A percentile compares a stretch with the other conserved stretches of the same genome.
These are phyloP conservation scores for Tamandua tetradactyla DNA, from an alignment of 2,797 vertebrate species.

Conservation along the genomic window DNA sequence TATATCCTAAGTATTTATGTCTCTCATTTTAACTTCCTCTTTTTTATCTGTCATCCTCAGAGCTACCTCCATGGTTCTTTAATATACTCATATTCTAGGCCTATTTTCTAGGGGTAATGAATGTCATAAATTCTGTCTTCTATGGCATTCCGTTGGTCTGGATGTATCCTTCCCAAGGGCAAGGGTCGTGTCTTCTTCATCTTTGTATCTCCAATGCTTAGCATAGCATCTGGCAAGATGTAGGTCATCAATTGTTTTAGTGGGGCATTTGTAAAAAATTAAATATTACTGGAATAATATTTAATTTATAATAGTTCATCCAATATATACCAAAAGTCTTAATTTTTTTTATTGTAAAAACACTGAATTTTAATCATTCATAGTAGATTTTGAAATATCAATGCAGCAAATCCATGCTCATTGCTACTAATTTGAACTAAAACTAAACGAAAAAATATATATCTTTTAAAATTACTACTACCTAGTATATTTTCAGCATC, in stretches of 20 bases:
- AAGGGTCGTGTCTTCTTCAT: not conserved
- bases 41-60: not conserved
- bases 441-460: slow-evolving; percentile 22
- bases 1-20: not conserved
- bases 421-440: not conserved
- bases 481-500: not conserved
- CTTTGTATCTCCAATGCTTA: not conserved
- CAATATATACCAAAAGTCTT: not conserved
- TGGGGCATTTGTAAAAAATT: not conserved
- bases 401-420: not conserved
- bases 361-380: not conserved
- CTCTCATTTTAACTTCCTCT: not conserved
- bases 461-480: slow-evolving; percentile 7
- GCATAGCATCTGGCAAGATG: not conserved
- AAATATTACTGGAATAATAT: not conserved
- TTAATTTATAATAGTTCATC: not conserved
- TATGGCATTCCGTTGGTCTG: not conserved
- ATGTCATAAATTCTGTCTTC: not conserved
- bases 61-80: not conserved
- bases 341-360: not conserved
- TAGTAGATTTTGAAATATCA: not conserved
- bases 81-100: not conserved
- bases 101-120: not conserved
- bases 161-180: not conserved
- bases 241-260: not conserved